Base-by-base conservation (phyloP, 2,797 vertebrate species). In the Danio aesculapii region DNA sequence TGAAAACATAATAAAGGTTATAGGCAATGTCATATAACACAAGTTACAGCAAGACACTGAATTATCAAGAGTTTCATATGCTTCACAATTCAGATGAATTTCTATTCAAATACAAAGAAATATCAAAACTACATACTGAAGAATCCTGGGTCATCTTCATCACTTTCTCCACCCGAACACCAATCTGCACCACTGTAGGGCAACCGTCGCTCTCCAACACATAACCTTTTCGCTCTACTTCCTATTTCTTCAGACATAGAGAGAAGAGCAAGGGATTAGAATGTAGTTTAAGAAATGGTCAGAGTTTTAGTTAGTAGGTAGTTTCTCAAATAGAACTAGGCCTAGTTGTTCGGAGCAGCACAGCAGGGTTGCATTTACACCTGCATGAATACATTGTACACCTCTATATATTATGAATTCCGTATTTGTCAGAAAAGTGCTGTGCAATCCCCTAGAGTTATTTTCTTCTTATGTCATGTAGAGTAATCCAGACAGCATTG, bases 161-260 rank as follows among this genome's bases (percentile, higher is more conserved):
- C 94, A 85, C 93, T 95, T 89, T 95, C 94, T 75, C 93, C 94
- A 70, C 94, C 95, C 79, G 95, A 95, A 89, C 94, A 94, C 95
- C 95, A 95, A 91, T 95, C 95, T 30, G 93, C 92, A 87, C 94
- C 94, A 77, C 93, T 88, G 73, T 89, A 89, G 14, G 89, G 88
- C 72, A 88, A 86, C 62, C 89, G 85, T 57, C 87, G 79, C 49
- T 90, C 89, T 10, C 88, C 86, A 61, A 90, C 89, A 79, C 88
- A 89, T 74, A 89, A 94, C 85, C 95, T 92, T 91, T 95, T 95
- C 69, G 93, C 94, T 86, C 95, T 91, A 88, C 92, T 94, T 84
- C 92, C 92, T 70, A 88, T 52, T 74, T 88, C 87, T 83, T 80
- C 21, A 78, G 8, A 80, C 44, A 75, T 39, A 72, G 69, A 71